A percentile compares a stretch with the other conserved stretches of the same genome.
Evolutionary conservation across 2,113 vertebrate species (phyloP).

Genomic region (Ginglymostoma cirratum): DNA sequence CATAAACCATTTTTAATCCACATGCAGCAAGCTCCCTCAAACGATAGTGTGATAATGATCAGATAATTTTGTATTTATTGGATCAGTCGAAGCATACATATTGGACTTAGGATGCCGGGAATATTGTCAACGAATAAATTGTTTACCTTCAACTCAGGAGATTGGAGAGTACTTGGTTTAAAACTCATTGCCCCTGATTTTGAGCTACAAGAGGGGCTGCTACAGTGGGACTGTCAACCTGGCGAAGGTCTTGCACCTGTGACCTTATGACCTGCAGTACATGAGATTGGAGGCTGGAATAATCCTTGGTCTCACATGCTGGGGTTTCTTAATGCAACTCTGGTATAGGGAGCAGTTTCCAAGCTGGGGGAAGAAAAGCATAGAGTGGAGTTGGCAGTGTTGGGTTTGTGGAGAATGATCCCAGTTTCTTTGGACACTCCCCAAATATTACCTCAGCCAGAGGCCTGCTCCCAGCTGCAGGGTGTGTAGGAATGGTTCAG

Average conservation of each 20-base stretch:
- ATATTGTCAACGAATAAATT: too few species aligned
- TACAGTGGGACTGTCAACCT: background rate
- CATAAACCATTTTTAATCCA: too few species aligned
- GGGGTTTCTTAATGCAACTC: background rate
- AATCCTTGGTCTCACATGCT: background rate
- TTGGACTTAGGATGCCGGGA: background rate
- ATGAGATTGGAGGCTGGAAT: background rate
- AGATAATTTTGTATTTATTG: too few species aligned
- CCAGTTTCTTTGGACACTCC: background rate
- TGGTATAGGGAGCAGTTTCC: background rate
- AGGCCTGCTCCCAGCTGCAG: background rate
- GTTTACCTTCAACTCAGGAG: too few species aligned
- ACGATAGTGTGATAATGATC: too few species aligned
- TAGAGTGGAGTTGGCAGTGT: too few species aligned
- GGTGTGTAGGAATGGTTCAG: background rate
- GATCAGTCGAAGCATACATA: background rate
- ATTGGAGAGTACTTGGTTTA: background rate
- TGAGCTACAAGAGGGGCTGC: too few species aligned
- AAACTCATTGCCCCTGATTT: background rate
- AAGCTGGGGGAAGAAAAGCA: background rate
- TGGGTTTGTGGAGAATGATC: background rate
- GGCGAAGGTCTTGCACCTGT: background rate
- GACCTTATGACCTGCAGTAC: background rate
- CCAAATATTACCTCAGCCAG: background rate
- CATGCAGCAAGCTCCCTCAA: background rate